Evolutionary conservation across 2,797 vertebrate species (phyloP).

Genomic region (Yasuhikotakia modesta): DNA sequence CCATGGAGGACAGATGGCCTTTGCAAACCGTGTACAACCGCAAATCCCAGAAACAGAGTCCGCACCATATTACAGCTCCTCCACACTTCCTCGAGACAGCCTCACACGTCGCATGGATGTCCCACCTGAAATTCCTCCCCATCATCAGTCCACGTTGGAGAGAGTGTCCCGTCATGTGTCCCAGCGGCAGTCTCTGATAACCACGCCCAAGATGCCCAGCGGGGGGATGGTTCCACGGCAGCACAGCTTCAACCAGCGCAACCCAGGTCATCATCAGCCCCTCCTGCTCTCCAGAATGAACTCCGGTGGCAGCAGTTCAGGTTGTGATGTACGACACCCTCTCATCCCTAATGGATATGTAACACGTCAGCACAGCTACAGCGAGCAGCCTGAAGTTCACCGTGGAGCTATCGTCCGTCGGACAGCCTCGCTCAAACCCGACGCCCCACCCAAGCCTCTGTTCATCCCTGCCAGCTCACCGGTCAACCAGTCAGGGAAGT

Average conservation of each 20-base stretch:
- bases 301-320: constrained; percentile 74
- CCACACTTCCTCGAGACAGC: constrained; percentile 83
- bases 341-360: constrained; percentile 80
- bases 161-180: constrained; percentile 72
- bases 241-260: constrained; percentile 81
- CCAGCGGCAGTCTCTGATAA: constrained; percentile 82
- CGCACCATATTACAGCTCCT: constrained; percentile 81
- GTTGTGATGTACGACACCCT: constrained; percentile 80
- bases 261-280: constrained; percentile 76
- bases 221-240: constrained; percentile 78
- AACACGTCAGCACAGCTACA: constrained; percentile 82
- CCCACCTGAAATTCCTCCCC: constrained; percentile 79
- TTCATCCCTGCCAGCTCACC: constrained; percentile 81
- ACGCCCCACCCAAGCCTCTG: constrained; percentile 78
- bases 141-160: constrained; percentile 79
- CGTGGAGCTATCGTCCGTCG: constrained; percentile 81
- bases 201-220: constrained; percentile 76
- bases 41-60: constrained; percentile 81
- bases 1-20: constrained; percentile 71
- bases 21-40: constrained; percentile 80
- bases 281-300: constrained; percentile 84
- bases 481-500: constrained; percentile 78
- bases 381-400: constrained; percentile 77
- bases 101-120: constrained; percentile 86
- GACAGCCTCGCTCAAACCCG: constrained; percentile 81